Evolutionary conservation across 2,888 invertebrate genomes (phyloP).

Genomic region (Heteropelma amictum): DNA sequence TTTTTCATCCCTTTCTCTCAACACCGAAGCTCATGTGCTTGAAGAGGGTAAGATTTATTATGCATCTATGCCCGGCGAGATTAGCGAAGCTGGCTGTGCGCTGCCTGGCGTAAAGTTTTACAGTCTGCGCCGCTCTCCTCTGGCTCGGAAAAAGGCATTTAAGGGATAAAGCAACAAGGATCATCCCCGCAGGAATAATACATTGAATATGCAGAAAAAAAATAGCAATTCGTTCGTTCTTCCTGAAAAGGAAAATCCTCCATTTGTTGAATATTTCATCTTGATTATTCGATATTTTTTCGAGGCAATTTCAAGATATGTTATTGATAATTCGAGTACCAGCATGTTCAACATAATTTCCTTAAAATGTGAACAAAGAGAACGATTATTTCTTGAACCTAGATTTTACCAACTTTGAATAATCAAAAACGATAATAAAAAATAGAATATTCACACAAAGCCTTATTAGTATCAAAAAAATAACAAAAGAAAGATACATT

Average conservation of each 20-base stretch:
- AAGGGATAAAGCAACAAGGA: not conserved
- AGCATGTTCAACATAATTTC: too few species aligned
- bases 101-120: not conserved
- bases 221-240: not conserved
- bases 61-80: constrained; percentile 50
- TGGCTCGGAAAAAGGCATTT: constrained; percentile 4
- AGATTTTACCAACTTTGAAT: too few species aligned
- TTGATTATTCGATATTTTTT: not conserved
- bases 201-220: not conserved
- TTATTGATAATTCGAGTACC: too few species aligned
- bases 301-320: too few species aligned
- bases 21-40: constrained; percentile 48
- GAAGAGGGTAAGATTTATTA: constrained; percentile 55
- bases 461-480: too few species aligned
- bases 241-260: not conserved
- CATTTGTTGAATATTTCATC: not conserved
- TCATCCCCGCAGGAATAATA: not conserved
- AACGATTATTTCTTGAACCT: too few species aligned
- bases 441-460: too few species aligned
- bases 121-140: not conserved
- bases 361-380: too few species aligned
- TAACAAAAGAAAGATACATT: too few species aligned
- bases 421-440: too few species aligned
- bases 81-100: constrained; percentile 47
- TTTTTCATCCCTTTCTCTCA: constrained; percentile 10